phyloP scores from a whole-genome alignment of 2,797 vertebrate genomes.

The Falco novaeseelandiae region DNA sequence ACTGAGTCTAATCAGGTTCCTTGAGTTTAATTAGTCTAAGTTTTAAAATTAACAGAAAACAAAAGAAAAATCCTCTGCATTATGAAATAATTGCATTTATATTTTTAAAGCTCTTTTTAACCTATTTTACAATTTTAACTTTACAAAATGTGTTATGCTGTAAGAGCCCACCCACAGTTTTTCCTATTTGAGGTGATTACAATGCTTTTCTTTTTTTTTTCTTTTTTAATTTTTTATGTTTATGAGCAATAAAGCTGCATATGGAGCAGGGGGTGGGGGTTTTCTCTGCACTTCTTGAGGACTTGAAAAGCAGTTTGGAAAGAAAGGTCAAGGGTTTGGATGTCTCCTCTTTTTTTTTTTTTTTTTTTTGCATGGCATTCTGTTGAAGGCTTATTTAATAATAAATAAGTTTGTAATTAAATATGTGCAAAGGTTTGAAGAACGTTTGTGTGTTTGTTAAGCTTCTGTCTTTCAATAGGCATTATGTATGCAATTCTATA shows the following conservation, averaged over 20 bases:
- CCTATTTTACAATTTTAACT: background rate
- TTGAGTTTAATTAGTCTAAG: background rate
- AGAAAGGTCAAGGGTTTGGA: background rate
- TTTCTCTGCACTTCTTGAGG: background rate
- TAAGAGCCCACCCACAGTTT: background rate
- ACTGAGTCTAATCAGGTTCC: background rate
- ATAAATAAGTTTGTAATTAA: background rate
- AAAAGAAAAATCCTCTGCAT: background rate
- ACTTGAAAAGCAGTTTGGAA: background rate
- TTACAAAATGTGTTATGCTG: background rate
- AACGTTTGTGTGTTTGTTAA: background rate
- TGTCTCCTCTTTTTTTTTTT: background rate
- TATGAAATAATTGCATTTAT: background rate
- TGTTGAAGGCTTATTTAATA: background rate
- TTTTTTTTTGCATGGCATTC: background rate
- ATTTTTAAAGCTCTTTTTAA: background rate
- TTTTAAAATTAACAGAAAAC: background rate
- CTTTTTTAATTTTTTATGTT: no score
- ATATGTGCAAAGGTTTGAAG: background rate
- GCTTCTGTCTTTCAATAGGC: background rate
- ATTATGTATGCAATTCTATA: background rate
- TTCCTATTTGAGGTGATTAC: background rate
- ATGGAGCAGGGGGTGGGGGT: accelerated
- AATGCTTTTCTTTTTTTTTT: background rate
- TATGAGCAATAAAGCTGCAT: background rate